Evolutionary conservation across 2,113 vertebrate genomes (phyloP), one percentile per base, ranked within the genome.

Genomic region (Electrona antarctica): DNA sequence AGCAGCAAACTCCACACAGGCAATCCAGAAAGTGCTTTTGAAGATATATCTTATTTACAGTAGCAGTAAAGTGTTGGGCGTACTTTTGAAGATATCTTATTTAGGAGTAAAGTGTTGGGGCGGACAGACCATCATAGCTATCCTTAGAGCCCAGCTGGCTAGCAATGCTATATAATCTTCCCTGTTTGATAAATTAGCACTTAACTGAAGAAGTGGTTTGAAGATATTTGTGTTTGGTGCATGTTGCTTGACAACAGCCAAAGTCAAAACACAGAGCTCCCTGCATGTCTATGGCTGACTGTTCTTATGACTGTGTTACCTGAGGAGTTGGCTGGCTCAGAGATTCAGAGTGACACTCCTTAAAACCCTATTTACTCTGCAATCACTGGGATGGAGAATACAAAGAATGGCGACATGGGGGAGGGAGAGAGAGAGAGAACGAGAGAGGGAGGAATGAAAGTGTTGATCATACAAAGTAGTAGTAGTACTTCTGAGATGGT

Each of bases 311-410:
- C 46, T 47, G 3, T 47, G 3, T 67, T 41, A 41, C 52, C 47
- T 71, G 50, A 60, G 64, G 28, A 69, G 57, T 13, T 70, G 8
- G 3, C 64, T 45, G 46, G 54, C 8, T 61, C 28, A 14, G 69
- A 29, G 45, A 54, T 66, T 13, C 10, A 55, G 50, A 66, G 50
- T 66, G 64, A 50, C 64, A 66, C 64, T 55, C 64, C 64, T 55
- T 33, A 66, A 63, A 66, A 41, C 29, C 10, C 7, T 67, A 14
- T 54, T 55, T 67, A 55, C 64, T 55, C 54, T 57, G 54, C 54
- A 15, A 54, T 66, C 50, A 13, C 21, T 52, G 10, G 49, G 49
- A 29, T 7, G 29, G 11, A 12, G 7, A 33, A 12, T 8, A 54
- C 48, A 52, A 63, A 7, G 56, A 7, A 8, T 29, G 56, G 15